Evolutionary conservation across 2,888 invertebrate genomes (phyloP).

Genomic region (Lamellibrachia columna): DNA sequence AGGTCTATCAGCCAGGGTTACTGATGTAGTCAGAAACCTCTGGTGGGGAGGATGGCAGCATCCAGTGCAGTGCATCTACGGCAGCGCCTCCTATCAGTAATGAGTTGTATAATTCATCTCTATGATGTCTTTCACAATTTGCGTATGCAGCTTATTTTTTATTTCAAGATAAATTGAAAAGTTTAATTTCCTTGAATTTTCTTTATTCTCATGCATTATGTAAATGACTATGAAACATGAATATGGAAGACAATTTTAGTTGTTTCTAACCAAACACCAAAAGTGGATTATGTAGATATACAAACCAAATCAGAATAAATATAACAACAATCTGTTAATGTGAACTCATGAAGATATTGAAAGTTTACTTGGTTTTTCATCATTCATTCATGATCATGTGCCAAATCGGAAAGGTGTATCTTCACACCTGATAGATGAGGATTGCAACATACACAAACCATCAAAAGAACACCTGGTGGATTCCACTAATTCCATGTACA

Average conservation of each 20-base stretch:
- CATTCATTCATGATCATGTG: background rate
- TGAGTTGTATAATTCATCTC: background rate
- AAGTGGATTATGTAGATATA: background rate
- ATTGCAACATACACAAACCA: background rate
- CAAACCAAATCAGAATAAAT: too few species aligned
- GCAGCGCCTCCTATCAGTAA: background rate
- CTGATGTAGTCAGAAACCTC: too few species aligned
- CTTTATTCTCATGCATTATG: background rate
- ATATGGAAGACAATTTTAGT: background rate
- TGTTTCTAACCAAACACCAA: background rate
- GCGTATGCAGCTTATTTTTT: too few species aligned
- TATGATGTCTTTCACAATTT: background rate
- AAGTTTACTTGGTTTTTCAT: too few species aligned
- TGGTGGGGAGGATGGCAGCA: too few species aligned
- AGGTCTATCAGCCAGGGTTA: too few species aligned
- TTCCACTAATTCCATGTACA: background rate
- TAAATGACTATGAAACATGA: background rate
- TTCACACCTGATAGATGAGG: background rate
- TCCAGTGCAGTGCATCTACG: background rate
- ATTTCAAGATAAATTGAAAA: background rate
- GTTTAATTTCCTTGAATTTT: background rate
- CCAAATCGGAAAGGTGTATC: background rate
- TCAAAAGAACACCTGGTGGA: background rate
- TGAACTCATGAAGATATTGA: too few species aligned
- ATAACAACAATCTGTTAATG: too few species aligned